Evolutionary conservation across 2,113 vertebrate genomes (phyloP), one percentile per base, ranked within the genome.

Genomic region (Caracal caracal): DNA sequence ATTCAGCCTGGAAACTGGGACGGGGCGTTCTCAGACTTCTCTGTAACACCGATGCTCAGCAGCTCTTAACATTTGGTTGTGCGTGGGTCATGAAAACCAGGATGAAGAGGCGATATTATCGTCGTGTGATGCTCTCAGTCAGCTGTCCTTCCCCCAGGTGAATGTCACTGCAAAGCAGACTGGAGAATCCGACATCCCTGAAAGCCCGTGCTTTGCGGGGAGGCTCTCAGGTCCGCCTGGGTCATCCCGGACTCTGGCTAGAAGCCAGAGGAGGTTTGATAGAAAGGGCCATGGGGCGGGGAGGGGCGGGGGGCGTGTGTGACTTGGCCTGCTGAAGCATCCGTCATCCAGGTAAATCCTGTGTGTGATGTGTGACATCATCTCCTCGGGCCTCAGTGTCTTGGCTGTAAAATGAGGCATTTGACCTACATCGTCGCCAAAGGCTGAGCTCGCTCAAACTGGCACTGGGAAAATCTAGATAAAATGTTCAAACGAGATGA

Each of bases 311-410:
- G 43, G 43, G 43, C 43, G 8, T 1, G 43, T 43, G 43, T 7
- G 73, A 56, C 49, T 35, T 5, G 30, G 35, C 24, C 65, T 71
- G n/a, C 76, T 49, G 24, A 26, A 26, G 1, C 81, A n/a, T 73
- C 28, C 6, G 0, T 66, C 30, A 5, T 80, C 73, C 20, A 20
- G 66, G 33, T 71, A 28, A 73, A 40, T 24, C 24, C 10, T 6
- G 3, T 20, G 33, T 43, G 5, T 43, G 2, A 66, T 0, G 0
- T n/a, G 40, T 0, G 1, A 43, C 7, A 79, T 24, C 56, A 63
- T 6, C 11, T 47, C 35, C 49, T 53, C 40, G 1, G 7, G 35
- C 63, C 88, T 76, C 11, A 0, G 4, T 66, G 78, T 79, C 63
- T 59, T 91, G 51, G 10, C 56, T 13, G 8, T 78, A 19, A 89